Evolutionary conservation across 1,140 invertebrate species (phyloP), one percentile per base, ranked within the genome.

Genomic region (Armadillidium nasatum): DNA sequence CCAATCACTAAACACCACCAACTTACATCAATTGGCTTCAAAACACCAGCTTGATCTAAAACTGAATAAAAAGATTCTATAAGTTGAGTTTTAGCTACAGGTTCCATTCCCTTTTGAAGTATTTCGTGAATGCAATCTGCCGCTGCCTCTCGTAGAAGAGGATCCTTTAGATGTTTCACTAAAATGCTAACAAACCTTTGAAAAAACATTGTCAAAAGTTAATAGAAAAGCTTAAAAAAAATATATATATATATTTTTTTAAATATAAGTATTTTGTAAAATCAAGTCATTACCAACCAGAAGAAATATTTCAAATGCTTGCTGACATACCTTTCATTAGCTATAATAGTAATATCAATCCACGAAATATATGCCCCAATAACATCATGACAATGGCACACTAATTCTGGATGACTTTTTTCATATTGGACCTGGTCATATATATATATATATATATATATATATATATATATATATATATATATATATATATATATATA

Each of bases 261-360:
- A 33, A 33, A 33, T 33, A 6, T 33, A 3, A 33, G 33, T 1
- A 33, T 33, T 33, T 33, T 33, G 33, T 33, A 33, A 33, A 33
- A 33, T 33, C 33, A 33, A 6, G 1, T 33, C 2, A 33, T 33
- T 6, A 33, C 6, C 6, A 33, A 33, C 33, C 33, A 33, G n/a
- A n/a, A 33, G 33, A 33, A 33, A 33, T 33, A 3, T 33, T 33
- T 33, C 1, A 6, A 33, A 33, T 3, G 33, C 6, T 33, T 33
- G 33, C 33, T 50, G 9, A 73, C 76, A 60, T 69, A 79, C 78
- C 80, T 77, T 44, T 88, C 85, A 81, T 89, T 89, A 44, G 87
- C 88, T 70, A 89, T 86, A 43, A 89, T 83, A 43, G 83, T 84
- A 74, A 89, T 88, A 81, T 89, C 88, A 75, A 89, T 89, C 88